phyloP scores from a whole-genome alignment of 2,888 invertebrate genomes.

The Itoplectis maculator region DNA sequence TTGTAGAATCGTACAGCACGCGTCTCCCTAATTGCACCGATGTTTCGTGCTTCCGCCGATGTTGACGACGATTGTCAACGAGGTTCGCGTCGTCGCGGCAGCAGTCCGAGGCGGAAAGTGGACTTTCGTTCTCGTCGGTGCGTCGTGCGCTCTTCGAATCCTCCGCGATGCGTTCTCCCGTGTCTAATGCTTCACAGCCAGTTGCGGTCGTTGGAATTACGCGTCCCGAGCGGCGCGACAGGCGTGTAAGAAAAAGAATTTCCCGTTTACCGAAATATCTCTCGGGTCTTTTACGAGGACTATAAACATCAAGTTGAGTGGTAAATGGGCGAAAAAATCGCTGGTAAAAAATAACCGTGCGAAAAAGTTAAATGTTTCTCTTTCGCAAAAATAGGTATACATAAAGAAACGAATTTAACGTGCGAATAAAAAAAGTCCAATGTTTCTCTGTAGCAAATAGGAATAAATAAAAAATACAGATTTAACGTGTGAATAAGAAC shows the following conservation, averaged over 20 bases:
- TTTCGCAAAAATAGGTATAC: background rate
- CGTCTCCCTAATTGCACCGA: background rate
- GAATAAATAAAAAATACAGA: too few species aligned
- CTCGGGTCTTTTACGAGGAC: background rate
- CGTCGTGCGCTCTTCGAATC: conserved; percentile 53
- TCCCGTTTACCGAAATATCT: background rate
- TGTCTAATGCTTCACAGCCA: conserved; percentile 51
- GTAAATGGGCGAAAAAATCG: background rate
- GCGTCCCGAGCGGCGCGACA: background rate
- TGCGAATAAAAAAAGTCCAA: too few species aligned
- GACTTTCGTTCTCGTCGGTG: conserved; percentile 71
- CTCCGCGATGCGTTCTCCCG: conserved; percentile 62
- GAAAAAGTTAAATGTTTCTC: too few species aligned
- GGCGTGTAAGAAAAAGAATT: conserved; percentile 10
- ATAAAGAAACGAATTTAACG: too few species aligned
- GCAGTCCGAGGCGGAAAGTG: conserved; percentile 70
- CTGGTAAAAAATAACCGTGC: background rate
- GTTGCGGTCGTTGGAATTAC: conserved; percentile 29
- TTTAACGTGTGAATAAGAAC: background rate
- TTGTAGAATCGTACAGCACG: background rate
- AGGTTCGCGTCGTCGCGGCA: conserved; percentile 29
- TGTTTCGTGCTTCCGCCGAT: background rate
- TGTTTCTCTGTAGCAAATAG: too few species aligned
- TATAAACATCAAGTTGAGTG: background rate
- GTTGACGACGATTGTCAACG: conserved; percentile 14